A percentile compares a stretch with the other conserved stretches of the same genome.
These are phyloP conservation scores for Holcopasites calliopsidis DNA, from an alignment of 1,140 invertebrate genomes.

Conservation along the genomic window DNA sequence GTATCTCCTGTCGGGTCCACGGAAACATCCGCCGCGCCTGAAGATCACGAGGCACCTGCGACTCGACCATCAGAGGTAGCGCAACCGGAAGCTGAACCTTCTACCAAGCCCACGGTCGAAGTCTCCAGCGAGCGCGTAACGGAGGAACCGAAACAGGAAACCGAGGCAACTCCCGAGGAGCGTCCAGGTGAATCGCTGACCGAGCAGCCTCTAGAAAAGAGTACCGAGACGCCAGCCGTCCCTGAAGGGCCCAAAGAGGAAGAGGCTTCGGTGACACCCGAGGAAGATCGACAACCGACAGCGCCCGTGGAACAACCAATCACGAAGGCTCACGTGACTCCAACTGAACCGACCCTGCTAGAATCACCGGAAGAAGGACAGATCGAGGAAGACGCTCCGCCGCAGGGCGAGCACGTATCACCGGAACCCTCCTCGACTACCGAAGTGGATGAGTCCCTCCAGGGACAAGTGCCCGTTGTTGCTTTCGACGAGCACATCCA, in stretches of 20 bases:
- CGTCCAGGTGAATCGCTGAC: not conserved
- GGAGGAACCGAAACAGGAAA: constrained; percentile 30
- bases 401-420: constrained; percentile 43
- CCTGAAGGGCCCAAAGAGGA: constrained; percentile 21
- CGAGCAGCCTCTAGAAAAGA: constrained; percentile 37
- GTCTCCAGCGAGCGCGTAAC: not conserved
- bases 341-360: constrained; percentile 5
- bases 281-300: constrained; percentile 42
- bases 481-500: constrained; percentile 46
- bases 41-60: constrained; percentile 8
- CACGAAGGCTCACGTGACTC: constrained; percentile 13
- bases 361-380: constrained; percentile 42
- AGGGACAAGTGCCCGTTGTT: constrained; percentile 52
- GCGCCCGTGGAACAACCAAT: not conserved
- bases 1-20: not conserved
- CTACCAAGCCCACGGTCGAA: constrained; percentile 3
- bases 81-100: constrained; percentile 8
- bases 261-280: constrained; percentile 32
- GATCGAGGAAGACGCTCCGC: constrained; percentile 50
- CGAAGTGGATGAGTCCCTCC: constrained; percentile 54
- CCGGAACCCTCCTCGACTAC: constrained; percentile 52
- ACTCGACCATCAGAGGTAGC: constrained; percentile 14
- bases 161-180: not conserved
- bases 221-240: not conserved
- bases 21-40: constrained; percentile 25